Conservation (phyloP, 1,140 invertebrate genomes). For the Heliconius himera region DNA sequence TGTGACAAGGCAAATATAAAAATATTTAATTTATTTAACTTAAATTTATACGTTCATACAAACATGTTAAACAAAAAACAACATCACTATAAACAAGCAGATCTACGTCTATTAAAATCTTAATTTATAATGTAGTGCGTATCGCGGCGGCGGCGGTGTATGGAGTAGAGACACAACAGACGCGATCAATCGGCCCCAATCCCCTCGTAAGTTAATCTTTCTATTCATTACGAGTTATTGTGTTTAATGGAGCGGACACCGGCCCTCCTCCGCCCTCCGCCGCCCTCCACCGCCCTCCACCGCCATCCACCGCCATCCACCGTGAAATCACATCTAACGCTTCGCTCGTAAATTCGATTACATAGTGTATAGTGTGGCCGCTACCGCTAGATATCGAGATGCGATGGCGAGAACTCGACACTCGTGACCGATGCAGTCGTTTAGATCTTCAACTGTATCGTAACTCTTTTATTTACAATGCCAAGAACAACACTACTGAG, state of each 20-base stretch:
- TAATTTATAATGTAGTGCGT: not conserved
- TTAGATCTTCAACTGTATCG: conserved; percentile 33
- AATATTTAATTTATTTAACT: too few species aligned
- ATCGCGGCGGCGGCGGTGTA: not conserved
- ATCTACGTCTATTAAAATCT: not conserved
- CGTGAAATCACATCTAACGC: conserved; percentile 61
- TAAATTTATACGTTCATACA: too few species aligned
- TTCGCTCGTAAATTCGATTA: conserved; percentile 44
- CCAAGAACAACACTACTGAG: conserved; percentile 8
- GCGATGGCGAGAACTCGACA: conserved; percentile 35
- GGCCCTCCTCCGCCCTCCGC: conserved; percentile 35
- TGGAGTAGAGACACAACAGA: not conserved
- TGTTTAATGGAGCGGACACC: conserved; percentile 49
- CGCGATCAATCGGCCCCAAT: conserved; percentile 41
- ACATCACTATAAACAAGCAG: not conserved
- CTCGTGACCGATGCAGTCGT: conserved; percentile 45
- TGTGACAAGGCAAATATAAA: too few species aligned
- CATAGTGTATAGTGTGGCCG: conserved; percentile 17
- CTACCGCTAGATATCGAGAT: conserved; percentile 43
- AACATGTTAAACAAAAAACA: too few species aligned
- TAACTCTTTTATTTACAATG: conserved; percentile 29
- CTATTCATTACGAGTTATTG: conserved; percentile 66
- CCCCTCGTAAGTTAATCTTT: conserved; percentile 53
- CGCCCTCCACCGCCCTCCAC: too few species aligned
- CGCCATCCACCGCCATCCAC: conserved; percentile 23